Conservation (phyloP, 2,113 vertebrate species). For the Puffinus mauretanicus region DNA sequence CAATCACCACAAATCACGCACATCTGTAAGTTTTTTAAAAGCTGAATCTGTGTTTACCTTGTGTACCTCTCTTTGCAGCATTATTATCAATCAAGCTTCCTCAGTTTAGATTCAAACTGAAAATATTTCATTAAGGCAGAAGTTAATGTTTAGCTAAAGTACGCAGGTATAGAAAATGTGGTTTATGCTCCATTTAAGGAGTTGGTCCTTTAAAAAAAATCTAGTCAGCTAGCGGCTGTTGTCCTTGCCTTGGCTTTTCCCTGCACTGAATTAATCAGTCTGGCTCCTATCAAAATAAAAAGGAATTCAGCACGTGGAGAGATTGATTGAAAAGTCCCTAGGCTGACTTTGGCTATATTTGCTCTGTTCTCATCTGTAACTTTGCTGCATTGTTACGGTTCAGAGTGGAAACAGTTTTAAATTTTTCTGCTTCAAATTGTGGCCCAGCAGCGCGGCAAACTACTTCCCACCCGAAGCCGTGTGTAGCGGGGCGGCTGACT, state of each 20-base stretch:
- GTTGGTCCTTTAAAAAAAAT: background rate
- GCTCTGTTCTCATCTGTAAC: background rate
- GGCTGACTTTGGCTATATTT: background rate
- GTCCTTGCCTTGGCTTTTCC: constrained; percentile 23
- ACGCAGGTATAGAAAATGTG: background rate
- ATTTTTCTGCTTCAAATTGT: background rate
- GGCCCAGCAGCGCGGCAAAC: background rate
- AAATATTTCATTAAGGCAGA: background rate
- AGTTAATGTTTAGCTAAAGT: background rate
- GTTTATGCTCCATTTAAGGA: background rate
- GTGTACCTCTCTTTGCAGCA: background rate
- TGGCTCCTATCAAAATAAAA: background rate
- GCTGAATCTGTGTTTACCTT: background rate
- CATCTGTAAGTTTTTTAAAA: background rate
- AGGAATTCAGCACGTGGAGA: background rate
- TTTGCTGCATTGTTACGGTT: background rate
- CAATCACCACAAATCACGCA: background rate
- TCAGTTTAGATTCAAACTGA: background rate
- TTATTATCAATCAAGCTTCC: background rate
- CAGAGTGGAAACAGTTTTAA: constrained; percentile 15
- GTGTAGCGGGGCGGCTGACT: fast-evolving
- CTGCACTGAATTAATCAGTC: background rate
- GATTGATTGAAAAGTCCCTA: background rate
- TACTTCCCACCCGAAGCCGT: fast-evolving
- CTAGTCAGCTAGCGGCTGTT: background rate